Conservation (phyloP, 2,113 vertebrate species). For the Terrapene triunguis region DNA sequence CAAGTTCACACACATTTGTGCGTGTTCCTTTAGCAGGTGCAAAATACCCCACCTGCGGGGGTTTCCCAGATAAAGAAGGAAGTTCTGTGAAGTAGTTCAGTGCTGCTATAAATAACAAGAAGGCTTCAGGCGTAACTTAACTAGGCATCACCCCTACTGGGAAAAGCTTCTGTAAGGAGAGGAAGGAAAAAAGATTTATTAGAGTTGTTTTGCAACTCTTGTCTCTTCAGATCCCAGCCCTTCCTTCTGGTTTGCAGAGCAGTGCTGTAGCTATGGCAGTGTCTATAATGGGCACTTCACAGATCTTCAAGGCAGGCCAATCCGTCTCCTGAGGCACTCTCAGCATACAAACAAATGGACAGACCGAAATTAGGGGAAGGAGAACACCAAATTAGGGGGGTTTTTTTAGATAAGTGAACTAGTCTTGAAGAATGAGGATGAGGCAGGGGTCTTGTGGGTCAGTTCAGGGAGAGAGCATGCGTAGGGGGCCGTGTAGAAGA, state of each 20-base stretch:
- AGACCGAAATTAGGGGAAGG: no score
- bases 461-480: no score
- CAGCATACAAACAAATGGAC: neutral
- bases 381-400: no score
- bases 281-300: neutral
- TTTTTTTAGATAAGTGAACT: no score
- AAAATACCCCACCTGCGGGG: neutral
- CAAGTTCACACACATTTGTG: neutral
- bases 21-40: neutral
- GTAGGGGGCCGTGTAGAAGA: no score
- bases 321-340: neutral
- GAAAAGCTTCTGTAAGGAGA: neutral
- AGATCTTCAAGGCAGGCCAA: neutral
- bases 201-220: neutral
- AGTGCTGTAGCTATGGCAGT: neutral
- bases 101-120: neutral
- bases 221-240: neutral
- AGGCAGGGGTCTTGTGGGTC: no score
- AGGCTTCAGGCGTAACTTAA: constrained; percentile 42
- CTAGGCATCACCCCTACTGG: constrained; percentile 47
- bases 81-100: neutral
- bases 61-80: neutral
- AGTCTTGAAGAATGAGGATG: no score
- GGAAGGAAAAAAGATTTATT: constrained; percentile 46
- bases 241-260: neutral